A percentile compares a stretch with the other conserved stretches of the same genome.
These are phyloP conservation scores for Thamnophis elegans DNA, from an alignment of 2,797 vertebrate species.

Conservation along the genomic window DNA sequence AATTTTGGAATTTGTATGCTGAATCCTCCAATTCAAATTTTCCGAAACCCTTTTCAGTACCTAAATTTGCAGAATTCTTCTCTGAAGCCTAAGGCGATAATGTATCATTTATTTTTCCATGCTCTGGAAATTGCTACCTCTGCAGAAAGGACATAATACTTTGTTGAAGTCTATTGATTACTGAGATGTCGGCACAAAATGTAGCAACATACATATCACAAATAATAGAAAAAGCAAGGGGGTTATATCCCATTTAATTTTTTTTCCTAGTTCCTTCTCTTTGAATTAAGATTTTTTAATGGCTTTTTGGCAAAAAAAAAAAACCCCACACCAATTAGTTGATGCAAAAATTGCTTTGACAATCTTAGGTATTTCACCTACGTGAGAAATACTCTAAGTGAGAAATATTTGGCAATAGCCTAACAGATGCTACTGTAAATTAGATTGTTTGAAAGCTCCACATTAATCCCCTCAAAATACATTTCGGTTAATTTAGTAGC, in stretches of 20 bases:
- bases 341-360: slow-evolving; percentile 5
- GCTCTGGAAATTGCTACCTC: not conserved
- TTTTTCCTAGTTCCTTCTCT: not conserved
- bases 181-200: not conserved
- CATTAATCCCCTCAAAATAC: not conserved
- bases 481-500: slow-evolving; percentile 4
- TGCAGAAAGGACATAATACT: not conserved
- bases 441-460: not conserved
- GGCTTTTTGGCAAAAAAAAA: not conserved
- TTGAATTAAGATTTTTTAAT: not conserved
- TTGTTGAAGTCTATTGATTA: not conserved
- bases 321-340: slow-evolving; percentile 8
- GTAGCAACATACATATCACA: not conserved
- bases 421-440: not conserved
- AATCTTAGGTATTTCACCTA: not conserved
- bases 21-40: not conserved
- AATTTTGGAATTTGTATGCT: not conserved
- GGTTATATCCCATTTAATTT: not conserved
- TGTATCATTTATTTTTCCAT: not conserved
- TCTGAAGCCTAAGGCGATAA: not conserved
- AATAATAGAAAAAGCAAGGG: not conserved
- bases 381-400: not conserved
- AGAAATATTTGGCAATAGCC: not conserved
- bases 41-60: too few relatives aligned
- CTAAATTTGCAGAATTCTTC: not conserved